These are phyloP conservation scores for Coenonympha glycerion DNA, from an alignment of 2,888 invertebrate species.

Conservation along the genomic window DNA sequence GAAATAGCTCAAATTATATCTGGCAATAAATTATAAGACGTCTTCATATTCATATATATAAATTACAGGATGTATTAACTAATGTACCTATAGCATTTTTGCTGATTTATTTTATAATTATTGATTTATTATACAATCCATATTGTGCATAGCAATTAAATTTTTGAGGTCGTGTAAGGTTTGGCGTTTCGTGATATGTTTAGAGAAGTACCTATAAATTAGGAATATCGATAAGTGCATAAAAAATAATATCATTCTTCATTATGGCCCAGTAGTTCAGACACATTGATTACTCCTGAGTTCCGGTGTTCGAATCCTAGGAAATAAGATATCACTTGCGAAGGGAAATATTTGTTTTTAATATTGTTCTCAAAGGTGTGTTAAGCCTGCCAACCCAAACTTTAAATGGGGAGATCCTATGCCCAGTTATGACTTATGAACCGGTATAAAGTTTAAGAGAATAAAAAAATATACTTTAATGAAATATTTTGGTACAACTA, in stretches of 20 bases:
- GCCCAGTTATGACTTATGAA: no score
- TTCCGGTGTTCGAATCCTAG: no score
- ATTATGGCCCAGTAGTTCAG: no score
- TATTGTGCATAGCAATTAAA: conserved; percentile 16
- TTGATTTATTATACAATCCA: conserved; percentile 14
- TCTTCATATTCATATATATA: conserved; percentile 11
- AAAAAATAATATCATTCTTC: neutral
- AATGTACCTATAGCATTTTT: conserved; percentile 11
- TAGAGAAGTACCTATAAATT: neutral
- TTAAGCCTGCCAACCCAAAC: no score
- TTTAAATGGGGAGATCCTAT: no score
- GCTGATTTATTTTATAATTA: conserved; percentile 10
- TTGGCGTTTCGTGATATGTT: neutral
- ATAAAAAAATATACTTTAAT: no score
- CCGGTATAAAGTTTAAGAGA: no score
- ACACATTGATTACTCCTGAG: no score
- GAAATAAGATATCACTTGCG: no score
- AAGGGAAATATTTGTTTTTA: no score
- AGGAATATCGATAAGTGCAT: neutral
- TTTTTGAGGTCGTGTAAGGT: conserved; percentile 9
- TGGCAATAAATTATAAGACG: neutral
- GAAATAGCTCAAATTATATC: conserved; percentile 12
- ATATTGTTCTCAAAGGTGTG: no score
- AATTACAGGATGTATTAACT: conserved; percentile 15
- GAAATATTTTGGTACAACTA: no score